A percentile compares a stretch with the other conserved stretches of the same genome.
phyloP scores from a whole-genome alignment of 2,888 invertebrate genomes.

The Drosophila emarginata region DNA sequence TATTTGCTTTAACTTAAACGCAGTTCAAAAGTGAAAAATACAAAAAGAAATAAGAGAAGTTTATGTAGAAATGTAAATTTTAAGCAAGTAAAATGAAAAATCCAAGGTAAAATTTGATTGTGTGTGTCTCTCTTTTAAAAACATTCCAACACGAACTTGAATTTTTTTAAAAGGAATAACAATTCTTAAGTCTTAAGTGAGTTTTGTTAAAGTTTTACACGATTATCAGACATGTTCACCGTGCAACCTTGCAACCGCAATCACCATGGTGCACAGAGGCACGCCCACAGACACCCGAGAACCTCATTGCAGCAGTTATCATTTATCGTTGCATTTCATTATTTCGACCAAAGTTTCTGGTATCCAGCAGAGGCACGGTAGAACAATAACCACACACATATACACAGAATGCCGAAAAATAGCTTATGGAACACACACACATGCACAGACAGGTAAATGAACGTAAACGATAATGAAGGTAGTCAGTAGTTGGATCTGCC shows the following conservation, averaged over 20 bases:
- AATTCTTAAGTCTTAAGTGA: slow-evolving; percentile 1
- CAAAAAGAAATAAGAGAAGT: too few species aligned
- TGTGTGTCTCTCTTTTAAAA: background rate
- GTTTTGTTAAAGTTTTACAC: slow-evolving; percentile 3
- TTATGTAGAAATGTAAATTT: background rate
- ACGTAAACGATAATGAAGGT: slow-evolving; percentile 46
- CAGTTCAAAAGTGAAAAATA: too few species aligned
- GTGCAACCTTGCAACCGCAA: background rate
- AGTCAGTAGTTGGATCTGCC: slow-evolving; percentile 11
- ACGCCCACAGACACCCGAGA: background rate
- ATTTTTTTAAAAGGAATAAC: background rate
- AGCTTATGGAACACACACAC: slow-evolving; percentile 9
- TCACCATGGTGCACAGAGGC: background rate
- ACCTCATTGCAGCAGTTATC: slow-evolving; percentile 42
- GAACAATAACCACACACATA: background rate
- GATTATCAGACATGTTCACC: slow-evolving; percentile 3
- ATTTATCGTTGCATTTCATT: slow-evolving; percentile 58
- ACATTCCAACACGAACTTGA: background rate
- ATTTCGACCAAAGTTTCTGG: slow-evolving; percentile 31
- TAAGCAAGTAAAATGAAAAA: background rate
- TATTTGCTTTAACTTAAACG: too few species aligned
- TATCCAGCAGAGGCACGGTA: background rate
- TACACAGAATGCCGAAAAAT: background rate
- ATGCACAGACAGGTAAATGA: slow-evolving; percentile 24
- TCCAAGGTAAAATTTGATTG: background rate